Evolutionary conservation across 2,113 vertebrate genomes (phyloP), one percentile per base, ranked within the genome.

Genomic region (Ceratotherium simum): DNA sequence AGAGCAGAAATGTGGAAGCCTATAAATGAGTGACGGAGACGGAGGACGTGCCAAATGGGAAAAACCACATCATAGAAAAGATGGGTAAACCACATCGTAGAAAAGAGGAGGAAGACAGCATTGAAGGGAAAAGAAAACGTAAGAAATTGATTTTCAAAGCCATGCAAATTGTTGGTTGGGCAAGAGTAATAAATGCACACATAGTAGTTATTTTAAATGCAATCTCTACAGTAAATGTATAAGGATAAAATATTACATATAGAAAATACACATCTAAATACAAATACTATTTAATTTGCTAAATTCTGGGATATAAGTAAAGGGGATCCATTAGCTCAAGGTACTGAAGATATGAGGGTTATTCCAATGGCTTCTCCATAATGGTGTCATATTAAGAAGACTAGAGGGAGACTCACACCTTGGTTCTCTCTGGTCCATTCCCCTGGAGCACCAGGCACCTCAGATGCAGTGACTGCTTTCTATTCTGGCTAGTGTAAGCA

Each of bases 41-140:
- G 27, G 39, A 91, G 62, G 23, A 64, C 0, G 5, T 78, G 81
- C 82, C 96, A 97, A 96, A 39, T 72, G 67, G 75, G 70, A 20
- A 94, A 92, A 95, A n/a, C 62, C 78, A 93, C 88, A 82, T 56
- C 58, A 60, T 27, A 95, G 75, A 84, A 90, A 86, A 92, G 76
- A 91, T 36, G 70, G 39, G 72, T 42, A 88, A 90, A 83, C 67
- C 76, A 64, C 80, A 90, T 58, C 64, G 29, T 21, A 85, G 82
- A 25, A 72, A 79, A 92, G 8, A 91, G 25, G 58, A 69, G 48
- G 39, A 62, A 82, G 48, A 73, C 64, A 64, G 23, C 70, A 17
- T 60, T 39, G 65, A 73, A 76, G 58, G 23, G 62, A 33, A 79
- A 60, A 70, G 54, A 67, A 94, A 87, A 94, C 20, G 0, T n/a